Conservation (phyloP, 2,888 invertebrate species). For the Melipona bicolor region DNA sequence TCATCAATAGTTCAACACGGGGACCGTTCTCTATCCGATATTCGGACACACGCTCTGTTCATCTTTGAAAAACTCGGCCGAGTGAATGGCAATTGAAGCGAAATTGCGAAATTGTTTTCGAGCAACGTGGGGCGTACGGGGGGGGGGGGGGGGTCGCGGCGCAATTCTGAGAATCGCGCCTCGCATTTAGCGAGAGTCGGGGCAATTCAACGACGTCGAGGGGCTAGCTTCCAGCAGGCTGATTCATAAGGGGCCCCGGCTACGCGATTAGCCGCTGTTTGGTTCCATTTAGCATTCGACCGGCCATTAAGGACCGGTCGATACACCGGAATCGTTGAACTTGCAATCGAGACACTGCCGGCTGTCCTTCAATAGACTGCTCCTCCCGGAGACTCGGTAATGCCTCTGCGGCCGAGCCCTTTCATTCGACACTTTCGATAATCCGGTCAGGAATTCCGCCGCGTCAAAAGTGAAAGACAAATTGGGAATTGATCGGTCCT, state of each 20-base stretch:
- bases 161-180: constrained; percentile 30
- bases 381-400: constrained; percentile 33
- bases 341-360: constrained; percentile 54
- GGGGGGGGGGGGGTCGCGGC: too few species aligned
- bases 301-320: constrained; percentile 62
- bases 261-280: constrained; percentile 69
- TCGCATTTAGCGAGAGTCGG: constrained; percentile 40
- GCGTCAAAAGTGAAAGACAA: constrained; percentile 53
- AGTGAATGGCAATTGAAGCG: too few species aligned
- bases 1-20: too few species aligned
- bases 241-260: constrained; percentile 47
- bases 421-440: constrained; percentile 53
- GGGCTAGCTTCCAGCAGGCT: constrained; percentile 48
- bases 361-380: constrained; percentile 46
- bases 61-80: too few species aligned
- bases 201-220: constrained; percentile 54
- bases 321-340: constrained; percentile 61
- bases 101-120: constrained; percentile 9
- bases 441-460: constrained; percentile 52
- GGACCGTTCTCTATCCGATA: too few species aligned
- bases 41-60: too few species aligned
- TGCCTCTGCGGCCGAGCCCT: constrained; percentile 55
- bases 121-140: not conserved
- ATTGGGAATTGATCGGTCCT: constrained; percentile 52
- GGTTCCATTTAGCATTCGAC: constrained; percentile 66